phyloP scores from a whole-genome alignment of 2,797 vertebrate species.

The Sylvia borin region DNA sequence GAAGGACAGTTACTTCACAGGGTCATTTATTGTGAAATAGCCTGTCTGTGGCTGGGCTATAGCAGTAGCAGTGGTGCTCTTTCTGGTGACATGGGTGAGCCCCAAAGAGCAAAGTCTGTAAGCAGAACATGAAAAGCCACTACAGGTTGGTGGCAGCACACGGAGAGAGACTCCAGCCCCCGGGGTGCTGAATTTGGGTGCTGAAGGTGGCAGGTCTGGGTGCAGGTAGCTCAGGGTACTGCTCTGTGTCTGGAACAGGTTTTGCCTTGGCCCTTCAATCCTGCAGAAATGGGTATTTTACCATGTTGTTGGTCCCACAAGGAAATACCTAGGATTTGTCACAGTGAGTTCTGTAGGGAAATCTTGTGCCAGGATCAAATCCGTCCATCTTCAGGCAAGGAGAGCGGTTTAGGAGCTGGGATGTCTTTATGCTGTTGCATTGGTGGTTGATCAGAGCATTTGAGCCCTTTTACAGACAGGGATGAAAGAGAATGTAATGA shows the following conservation, averaged over 20 bases:
- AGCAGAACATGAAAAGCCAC: neutral
- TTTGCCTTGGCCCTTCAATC: neutral
- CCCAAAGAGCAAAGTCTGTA: neutral
- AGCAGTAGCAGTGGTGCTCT: neutral
- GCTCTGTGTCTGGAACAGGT: neutral
- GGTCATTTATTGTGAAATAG: neutral
- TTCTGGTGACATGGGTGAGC: neutral
- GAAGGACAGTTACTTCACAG: neutral
- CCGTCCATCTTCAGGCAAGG: neutral
- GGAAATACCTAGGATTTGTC: neutral
- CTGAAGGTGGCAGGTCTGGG: neutral
- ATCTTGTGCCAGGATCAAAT: neutral
- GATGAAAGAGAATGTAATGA: neutral
- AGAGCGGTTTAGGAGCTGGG: neutral
- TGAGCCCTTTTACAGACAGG: neutral
- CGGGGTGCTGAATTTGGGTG: neutral
- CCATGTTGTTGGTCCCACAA: neutral
- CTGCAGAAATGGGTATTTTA: neutral
- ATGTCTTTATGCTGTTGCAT: neutral
- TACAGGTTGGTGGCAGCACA: neutral
- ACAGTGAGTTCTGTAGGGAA: neutral
- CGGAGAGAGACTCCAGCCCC: neutral
- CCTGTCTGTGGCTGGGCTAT: neutral
- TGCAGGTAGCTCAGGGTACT: neutral
- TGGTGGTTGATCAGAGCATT: neutral